Evolutionary conservation across 2,113 vertebrate species (phyloP).

Genomic region (Corythoichthys intestinalis): DNA sequence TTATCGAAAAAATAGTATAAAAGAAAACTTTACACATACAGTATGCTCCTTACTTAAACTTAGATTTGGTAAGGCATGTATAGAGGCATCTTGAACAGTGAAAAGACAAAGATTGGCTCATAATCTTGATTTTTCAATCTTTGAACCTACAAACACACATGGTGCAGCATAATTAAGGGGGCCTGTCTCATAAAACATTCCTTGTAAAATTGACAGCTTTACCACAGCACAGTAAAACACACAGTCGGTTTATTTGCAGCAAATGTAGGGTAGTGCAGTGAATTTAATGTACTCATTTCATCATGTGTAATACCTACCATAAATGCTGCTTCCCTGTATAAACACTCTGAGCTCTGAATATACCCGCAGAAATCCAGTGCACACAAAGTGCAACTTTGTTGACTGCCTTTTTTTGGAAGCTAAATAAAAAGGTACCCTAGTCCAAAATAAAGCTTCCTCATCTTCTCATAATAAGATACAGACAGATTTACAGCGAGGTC

Average conservation of each 20-base stretch:
- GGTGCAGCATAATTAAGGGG: constrained; percentile 8
- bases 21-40: too few species aligned
- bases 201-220: constrained; percentile 24
- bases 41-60: too few species aligned
- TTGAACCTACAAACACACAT: background rate
- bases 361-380: constrained; percentile 35
- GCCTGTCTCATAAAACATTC: constrained; percentile 22
- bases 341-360: constrained; percentile 8
- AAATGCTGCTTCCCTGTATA: constrained; percentile 17
- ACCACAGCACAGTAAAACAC: constrained; percentile 16
- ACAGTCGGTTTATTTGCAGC: constrained; percentile 1
- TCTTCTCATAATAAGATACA: constrained; percentile 21
- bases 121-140: background rate
- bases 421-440: constrained; percentile 32
- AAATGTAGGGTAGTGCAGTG: constrained; percentile 5
- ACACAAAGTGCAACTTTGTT: constrained; percentile 26
- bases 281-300: constrained; percentile 27
- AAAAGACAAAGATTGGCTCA: background rate
- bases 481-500: constrained; percentile 23
- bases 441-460: constrained; percentile 32
- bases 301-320: constrained; percentile 35
- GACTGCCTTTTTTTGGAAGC: constrained; percentile 14
- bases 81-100: background rate
- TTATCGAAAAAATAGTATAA: too few species aligned
- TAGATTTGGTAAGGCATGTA: too few species aligned